These are phyloP conservation scores for Carcharodon carcharias DNA, from an alignment of 2,797 vertebrate genomes.

Conservation along the genomic window DNA sequence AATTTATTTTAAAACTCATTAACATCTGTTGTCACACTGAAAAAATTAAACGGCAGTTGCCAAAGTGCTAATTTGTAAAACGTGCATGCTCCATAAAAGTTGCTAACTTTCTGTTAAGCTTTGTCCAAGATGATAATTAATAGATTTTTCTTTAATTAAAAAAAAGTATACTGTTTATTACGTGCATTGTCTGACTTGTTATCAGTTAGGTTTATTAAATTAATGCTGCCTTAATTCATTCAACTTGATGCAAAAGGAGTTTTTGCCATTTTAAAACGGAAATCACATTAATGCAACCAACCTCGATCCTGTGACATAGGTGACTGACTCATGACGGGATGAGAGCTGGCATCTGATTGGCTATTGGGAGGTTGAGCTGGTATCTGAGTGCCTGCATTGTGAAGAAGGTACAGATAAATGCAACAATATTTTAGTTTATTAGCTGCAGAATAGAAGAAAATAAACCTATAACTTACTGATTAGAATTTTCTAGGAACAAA, in stretches of 20 bases:
- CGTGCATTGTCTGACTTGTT: background rate
- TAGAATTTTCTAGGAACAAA: background rate
- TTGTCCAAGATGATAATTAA: background rate
- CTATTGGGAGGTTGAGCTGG: slow-evolving; percentile 77
- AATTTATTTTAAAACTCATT: background rate
- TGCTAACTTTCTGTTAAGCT: background rate
- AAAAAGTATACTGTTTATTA: background rate
- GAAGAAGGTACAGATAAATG: background rate
- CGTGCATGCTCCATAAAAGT: background rate
- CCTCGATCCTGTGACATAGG: slow-evolving; percentile 92
- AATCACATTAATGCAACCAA: slow-evolving; percentile 49
- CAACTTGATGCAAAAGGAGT: background rate
- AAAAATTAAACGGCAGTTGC: background rate
- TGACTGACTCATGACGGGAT: slow-evolving; percentile 77
- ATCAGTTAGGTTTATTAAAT: background rate
- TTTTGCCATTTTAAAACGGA: background rate
- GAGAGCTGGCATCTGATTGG: slow-evolving; percentile 76
- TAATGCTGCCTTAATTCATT: background rate
- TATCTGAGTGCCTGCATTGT: slow-evolving; percentile 70
- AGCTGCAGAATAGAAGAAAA: background rate
- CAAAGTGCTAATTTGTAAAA: background rate
- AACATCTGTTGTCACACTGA: background rate
- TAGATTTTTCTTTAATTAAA: background rate
- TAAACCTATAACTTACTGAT: background rate
- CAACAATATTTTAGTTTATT: slow-evolving; percentile 1